Conservation (phyloP, 2,797 vertebrate genomes). For the Acrossocheilus wenchowensis region DNA sequence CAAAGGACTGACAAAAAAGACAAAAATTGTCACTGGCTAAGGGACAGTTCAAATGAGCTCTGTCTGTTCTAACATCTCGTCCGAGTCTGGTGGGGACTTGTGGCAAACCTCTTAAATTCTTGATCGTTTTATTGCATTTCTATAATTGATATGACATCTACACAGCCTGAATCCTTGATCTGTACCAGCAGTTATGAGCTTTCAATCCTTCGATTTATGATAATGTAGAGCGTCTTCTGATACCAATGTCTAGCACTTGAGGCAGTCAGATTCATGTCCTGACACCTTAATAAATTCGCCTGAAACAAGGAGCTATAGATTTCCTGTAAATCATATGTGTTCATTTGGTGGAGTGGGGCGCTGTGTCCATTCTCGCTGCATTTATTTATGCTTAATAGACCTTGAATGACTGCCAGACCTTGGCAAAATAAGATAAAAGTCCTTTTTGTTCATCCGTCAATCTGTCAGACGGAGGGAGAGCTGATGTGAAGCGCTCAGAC, state of each 20-base stretch:
- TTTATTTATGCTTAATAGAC: constrained; percentile 81
- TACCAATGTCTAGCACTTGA: constrained; percentile 42
- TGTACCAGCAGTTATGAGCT: constrained; percentile 44
- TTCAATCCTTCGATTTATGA: constrained; percentile 42
- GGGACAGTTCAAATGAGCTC: constrained; percentile 2
- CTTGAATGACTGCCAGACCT: constrained; percentile 82
- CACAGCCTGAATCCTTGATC: constrained; percentile 33
- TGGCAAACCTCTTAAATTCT: constrained; percentile 12
- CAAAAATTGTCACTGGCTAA: constrained; percentile 18
- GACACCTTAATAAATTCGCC: constrained; percentile 65
- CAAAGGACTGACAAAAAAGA: constrained; percentile 31
- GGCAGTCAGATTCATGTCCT: constrained; percentile 44
- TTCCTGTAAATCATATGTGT: constrained; percentile 69
- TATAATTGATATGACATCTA: constrained; percentile 46
- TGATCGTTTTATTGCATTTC: constrained; percentile 45
- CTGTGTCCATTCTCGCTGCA: constrained; percentile 67
- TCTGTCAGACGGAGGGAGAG: constrained; percentile 72
- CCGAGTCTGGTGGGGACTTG: background rate
- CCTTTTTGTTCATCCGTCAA: constrained; percentile 78
- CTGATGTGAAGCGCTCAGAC: constrained; percentile 58
- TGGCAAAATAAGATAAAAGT: constrained; percentile 83
- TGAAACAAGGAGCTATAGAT: constrained; percentile 58
- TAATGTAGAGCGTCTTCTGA: constrained; percentile 49
- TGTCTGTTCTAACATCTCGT: constrained; percentile 14
- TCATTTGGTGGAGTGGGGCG: constrained; percentile 65